Evolutionary conservation across 1,140 invertebrate genomes (phyloP), one percentile per base, ranked within the genome.

Genomic region (Stegodyphus dumicola): DNA sequence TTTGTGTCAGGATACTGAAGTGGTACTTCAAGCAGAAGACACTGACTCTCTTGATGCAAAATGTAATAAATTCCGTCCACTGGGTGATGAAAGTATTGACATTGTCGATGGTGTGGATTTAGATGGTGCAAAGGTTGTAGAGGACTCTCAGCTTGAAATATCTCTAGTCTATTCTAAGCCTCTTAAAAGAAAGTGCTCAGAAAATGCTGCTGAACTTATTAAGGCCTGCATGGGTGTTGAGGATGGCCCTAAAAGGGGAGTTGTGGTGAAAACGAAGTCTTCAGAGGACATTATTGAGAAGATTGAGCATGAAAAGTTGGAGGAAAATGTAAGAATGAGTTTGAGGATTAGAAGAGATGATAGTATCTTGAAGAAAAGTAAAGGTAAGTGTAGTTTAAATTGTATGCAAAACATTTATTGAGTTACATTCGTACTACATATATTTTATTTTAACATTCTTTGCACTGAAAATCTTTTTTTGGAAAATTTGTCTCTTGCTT

Each of bases 141-240:
- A 86, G n/a, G 69, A 86, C 65, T 78, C 75, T 66, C 74, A 86
- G 53, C 84, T 86, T 73, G 84, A 77, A 54, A 73, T 81, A 75
- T 75, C 77, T 87, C 81, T 85, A 85, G 83, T 87, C 77, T n/a
- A 88, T 89, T 89, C 86, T 88, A 88, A 91, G 89, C 89, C 91
- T 87, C 91, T 91, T 87, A 94, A 94, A 90, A 90, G 94, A 88
- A 94, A 94, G 91, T 93, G 92, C 88, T 93, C 93, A 52, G 94
- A 94, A 88, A 94, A 93, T 89, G 93, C 93, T 60, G 92, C 92
- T 48, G 93, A 94, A 90, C 89, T 94, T 60, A 93, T 94, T 76
- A 94, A 94, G 90, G 93, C 92, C 80, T 94, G 93, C 88, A 94
- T 94, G 91, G 93, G 93, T 66, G 91, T 94, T 52, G 93, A 93